phyloP scores from a whole-genome alignment of 2,113 vertebrate species.

The Micromys minutus region DNA sequence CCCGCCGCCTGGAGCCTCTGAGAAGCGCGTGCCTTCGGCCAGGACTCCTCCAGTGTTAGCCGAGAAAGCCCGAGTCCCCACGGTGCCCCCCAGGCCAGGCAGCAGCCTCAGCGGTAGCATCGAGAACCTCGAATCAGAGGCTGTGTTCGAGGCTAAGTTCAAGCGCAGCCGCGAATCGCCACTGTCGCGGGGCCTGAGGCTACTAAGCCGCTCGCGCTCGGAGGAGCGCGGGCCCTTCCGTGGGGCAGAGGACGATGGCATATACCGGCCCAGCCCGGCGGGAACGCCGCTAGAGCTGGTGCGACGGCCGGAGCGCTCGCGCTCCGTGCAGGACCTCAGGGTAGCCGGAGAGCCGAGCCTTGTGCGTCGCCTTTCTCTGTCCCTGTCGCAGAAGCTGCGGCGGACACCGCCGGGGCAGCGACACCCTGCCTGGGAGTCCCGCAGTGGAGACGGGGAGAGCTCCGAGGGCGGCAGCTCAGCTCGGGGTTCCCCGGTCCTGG shows the following conservation, averaged over 20 bases:
- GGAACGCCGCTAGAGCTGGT: conserved; percentile 94
- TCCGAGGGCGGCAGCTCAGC: conserved; percentile 80
- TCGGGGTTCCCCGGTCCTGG: conserved; percentile 89
- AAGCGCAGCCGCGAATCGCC: conserved; percentile 94
- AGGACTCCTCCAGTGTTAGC: background rate
- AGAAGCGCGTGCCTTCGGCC: conserved; percentile 35
- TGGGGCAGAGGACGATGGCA: conserved; percentile 88
- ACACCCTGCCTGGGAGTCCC: conserved; percentile 83
- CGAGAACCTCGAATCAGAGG: conserved; percentile 93
- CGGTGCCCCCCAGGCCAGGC: conserved; percentile 68
- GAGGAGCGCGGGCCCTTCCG: conserved; percentile 89
- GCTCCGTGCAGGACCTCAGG: conserved; percentile 95
- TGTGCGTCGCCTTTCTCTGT: conserved; percentile 90
- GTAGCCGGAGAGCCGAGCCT: conserved; percentile 93
- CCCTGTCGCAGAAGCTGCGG: conserved; percentile 89
- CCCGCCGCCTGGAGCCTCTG: background rate
- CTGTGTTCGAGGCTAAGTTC: conserved; percentile 97
- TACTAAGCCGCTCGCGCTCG: conserved; percentile 91
- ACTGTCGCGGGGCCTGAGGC: conserved; percentile 91
- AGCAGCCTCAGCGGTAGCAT: conserved; percentile 82
- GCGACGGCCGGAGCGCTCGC: conserved; percentile 90
- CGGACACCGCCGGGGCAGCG: conserved; percentile 89
- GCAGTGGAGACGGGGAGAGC: conserved; percentile 87
- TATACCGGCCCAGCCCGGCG: conserved; percentile 92
- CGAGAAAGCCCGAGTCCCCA: conserved; percentile 52